Percentiles rank a stretch among this genome's conserved stretches.
phyloP scores from a whole-genome alignment of 2,797 vertebrate species.

The Rousettus madagascariensis region DNA sequence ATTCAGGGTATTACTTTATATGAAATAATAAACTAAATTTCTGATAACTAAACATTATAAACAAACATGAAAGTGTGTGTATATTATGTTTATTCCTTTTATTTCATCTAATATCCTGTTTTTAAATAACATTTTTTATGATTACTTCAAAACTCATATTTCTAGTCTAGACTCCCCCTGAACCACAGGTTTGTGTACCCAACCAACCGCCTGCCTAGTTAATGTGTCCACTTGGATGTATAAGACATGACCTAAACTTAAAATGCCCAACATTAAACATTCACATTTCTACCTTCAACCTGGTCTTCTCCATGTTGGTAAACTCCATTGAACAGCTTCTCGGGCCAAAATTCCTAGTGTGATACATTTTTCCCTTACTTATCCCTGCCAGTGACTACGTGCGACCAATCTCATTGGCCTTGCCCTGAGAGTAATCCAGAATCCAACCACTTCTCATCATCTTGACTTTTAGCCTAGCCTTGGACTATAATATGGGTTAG shows the following conservation, averaged over 20 bases:
- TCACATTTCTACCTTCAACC: not conserved
- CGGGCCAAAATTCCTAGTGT: not conserved
- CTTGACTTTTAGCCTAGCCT: not conserved
- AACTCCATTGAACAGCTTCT: not conserved
- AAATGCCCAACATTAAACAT: not conserved
- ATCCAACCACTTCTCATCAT: not conserved
- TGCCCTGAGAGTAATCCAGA: slow-evolving; percentile 2
- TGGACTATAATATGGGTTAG: not conserved
- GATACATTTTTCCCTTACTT: not conserved
- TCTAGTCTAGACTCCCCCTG: not conserved
- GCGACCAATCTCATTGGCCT: not conserved
- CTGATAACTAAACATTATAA: not conserved
- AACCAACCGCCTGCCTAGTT: not conserved
- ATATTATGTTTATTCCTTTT: not conserved
- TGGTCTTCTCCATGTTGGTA: not conserved
- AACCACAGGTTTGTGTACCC: not conserved
- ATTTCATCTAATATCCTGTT: not conserved
- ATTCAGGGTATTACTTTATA: not conserved
- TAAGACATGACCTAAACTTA: not conserved
- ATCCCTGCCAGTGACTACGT: not conserved
- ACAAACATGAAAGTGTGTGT: not conserved
- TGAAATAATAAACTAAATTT: not conserved
- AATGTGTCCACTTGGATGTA: not conserved
- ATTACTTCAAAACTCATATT: not conserved
- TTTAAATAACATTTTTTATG: not conserved